A percentile compares a stretch with the other conserved stretches of the same genome.
phyloP scores from a whole-genome alignment of 2,888 invertebrate genomes.

The Nemapogon koenigi region DNA sequence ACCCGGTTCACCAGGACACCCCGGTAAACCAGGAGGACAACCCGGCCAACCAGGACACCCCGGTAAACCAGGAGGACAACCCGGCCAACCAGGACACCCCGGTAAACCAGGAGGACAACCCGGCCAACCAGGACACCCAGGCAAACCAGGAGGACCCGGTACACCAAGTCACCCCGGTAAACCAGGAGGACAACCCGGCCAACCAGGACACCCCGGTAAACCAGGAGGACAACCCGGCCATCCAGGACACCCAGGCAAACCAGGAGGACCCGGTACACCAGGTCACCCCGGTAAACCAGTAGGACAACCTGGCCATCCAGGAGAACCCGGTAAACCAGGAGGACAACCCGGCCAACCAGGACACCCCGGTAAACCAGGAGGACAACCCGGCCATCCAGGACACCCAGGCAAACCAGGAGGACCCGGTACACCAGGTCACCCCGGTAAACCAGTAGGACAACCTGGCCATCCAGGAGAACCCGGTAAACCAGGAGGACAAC shows the following conservation, averaged over 20 bases:
- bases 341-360: conserved; percentile 19
- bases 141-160: conserved; percentile 8
- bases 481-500: conserved; percentile 2
- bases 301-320: conserved; percentile 16
- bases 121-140: conserved; percentile 13
- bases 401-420: conserved; percentile 16
- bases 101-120: conserved; percentile 6
- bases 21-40: conserved; percentile 12
- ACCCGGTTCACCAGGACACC: conserved; percentile 11
- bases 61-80: conserved; percentile 11
- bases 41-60: conserved; percentile 16
- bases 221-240: too few species aligned
- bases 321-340: conserved; percentile 2
- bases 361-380: conserved; percentile 22
- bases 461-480: conserved; percentile 1
- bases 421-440: conserved; percentile 22
- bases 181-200: conserved; percentile 14
- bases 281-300: conserved; percentile 22
- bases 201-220: conserved; percentile 6
- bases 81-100: conserved; percentile 13
- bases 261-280: conserved; percentile 17
- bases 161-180: conserved; percentile 11
- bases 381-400: conserved; percentile 26
- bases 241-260: conserved; percentile 12
- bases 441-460: conserved; percentile 4